Evolutionary conservation across 2,888 invertebrate genomes (phyloP).

Genomic region (Gisinianus flammeolus): DNA sequence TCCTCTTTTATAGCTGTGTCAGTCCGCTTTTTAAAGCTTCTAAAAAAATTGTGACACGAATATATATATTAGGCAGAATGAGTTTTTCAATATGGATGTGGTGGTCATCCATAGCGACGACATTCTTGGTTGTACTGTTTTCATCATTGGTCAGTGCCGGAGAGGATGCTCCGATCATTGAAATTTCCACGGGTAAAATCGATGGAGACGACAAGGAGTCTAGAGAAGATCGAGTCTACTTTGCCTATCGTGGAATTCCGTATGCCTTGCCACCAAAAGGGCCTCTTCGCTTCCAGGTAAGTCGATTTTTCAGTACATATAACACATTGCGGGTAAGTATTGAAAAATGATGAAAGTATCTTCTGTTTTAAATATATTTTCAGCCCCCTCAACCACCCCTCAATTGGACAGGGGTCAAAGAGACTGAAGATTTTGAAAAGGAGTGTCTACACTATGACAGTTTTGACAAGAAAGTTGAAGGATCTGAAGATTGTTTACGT

Average conservation of each 20-base stretch:
- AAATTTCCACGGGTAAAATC: neutral
- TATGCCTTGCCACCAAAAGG: constrained; percentile 2
- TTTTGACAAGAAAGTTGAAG: constrained; percentile 48
- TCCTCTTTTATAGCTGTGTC: no score
- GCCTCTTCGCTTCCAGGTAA: constrained; percentile 7
- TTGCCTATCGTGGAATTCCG: constrained; percentile 19
- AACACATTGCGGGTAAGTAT: no score
- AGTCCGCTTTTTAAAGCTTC: no score
- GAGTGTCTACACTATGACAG: constrained; percentile 53
- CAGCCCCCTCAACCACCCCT: constrained; percentile 49
- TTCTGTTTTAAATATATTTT: neutral
- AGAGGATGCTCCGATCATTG: constrained; percentile 10
- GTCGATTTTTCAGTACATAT: neutral
- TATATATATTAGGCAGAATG: no score
- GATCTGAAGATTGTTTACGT: constrained; percentile 9
- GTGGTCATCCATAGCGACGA: neutral
- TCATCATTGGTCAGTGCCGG: neutral
- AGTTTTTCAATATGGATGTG: no score
- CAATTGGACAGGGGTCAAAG: constrained; percentile 50
- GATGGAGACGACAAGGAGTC: constrained; percentile 7
- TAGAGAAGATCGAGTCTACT: constrained; percentile 10
- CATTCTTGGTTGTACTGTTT: neutral
- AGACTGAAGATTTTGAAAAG: constrained; percentile 50
- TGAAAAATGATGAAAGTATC: neutral
- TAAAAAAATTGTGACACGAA: no score